Base-by-base conservation (phyloP, 2,113 vertebrate genomes). In the Psittacula cyanocephala region DNA sequence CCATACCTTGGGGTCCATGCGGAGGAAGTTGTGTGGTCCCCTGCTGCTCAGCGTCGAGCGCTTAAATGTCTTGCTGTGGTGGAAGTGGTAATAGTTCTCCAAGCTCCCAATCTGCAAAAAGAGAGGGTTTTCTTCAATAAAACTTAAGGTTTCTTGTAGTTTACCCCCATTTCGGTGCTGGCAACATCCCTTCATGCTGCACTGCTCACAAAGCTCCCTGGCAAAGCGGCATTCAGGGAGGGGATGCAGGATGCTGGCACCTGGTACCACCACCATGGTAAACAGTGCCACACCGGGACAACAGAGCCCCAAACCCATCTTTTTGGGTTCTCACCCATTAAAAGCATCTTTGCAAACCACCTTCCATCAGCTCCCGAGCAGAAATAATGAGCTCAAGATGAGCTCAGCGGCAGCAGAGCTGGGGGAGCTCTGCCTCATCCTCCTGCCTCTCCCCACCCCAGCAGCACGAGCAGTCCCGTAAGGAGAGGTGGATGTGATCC, bases 11-110 rank as follows among this genome's bases (percentile, higher is more conserved):
- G 99, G 98, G 92, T 99, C 99, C 99, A 99, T 98, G 64, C 98
- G 98, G 83, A 99, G 98, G 94, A 99, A 99, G 94, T 94, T 98
- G 98, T 99, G 99, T 0, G 98, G 97, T 11, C 99, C 99, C 79
- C 97, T 97, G 75, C 98, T 98, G 84, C 98, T 97, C 86, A 98
- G 96, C 0, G 98, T 98, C 0, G 99, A 99, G 92, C 99, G 98
- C 76, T 98, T 99, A 6, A 99, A 98, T 0, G 99, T 99, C 94
- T 97, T 98, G 97, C 99, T 98, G 91, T 99, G 99, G 96, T 99
- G 98, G 83, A 99, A 99, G 96, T 99, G 99, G 91, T 99, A 99
- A 88, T 99, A 98, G 86, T 99, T 95, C 59, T 99, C 98, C 97
- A 99, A 96, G 95, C 93, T 98, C 75, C 99, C 99, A 28, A 99